Base-by-base conservation (phyloP, 2,888 invertebrate species). In the Ophion slaviceki region DNA sequence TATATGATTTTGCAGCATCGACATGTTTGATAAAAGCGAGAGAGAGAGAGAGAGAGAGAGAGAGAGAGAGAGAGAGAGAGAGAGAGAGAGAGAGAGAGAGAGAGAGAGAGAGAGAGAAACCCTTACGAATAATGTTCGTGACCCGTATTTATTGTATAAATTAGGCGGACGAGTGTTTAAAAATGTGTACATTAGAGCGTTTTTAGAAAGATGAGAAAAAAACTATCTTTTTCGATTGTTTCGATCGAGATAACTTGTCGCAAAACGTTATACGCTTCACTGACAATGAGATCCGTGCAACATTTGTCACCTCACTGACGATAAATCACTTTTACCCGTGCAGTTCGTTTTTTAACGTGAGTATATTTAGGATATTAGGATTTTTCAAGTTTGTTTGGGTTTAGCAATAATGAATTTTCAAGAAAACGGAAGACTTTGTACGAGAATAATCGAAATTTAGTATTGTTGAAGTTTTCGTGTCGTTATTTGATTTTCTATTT, bases 1-100 rank as follows among this genome's bases (percentile, higher is more conserved):
- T 45, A 67, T 77, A 81, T 75, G 36, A 75, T 70, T 84, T 84
- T 71, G 70, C 80, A 67, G 70, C 59, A 66, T 67, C 20, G 66
- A 57, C 24, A 28, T 40, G 40, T 74, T 74, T 74, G 74, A 74
- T 74, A 62, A 62, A 74, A 40, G 20, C 14, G 74, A 40, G 2
- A 20, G 40, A 20, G 8, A 74, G 59, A 36, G 20, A 53, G 61
- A 40, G 53, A 17, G 40, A 40, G 6, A 40, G 40, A 40, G 40
- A 7, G 40, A 11, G 14, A 10, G 47, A 5, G 61, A 32, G 72
- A 53, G 72, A 24, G 40, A n/a, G 6, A 36, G 40, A 11, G 14
- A 10, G 47, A 5, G 61, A 32, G 72, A 53, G 72, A 24, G 40
- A n/a, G 6, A n/a, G n/a, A n/a, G n/a, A n/a, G n/a, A n/a, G n/a